These are phyloP conservation scores for Chiroxiphia lanceolata DNA, from an alignment of 2,797 vertebrate species.

Conservation along the genomic window DNA sequence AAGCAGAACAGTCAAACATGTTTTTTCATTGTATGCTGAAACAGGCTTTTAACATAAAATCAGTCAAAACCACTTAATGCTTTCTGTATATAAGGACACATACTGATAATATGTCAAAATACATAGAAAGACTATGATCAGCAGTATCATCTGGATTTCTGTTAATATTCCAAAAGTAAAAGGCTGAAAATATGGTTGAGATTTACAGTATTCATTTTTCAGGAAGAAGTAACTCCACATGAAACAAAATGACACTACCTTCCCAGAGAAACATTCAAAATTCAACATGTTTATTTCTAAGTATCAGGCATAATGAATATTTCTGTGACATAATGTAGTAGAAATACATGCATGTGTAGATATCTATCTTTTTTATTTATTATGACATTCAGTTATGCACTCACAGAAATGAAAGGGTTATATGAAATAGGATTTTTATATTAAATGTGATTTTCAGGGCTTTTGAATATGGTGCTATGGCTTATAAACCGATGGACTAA, in stretches of 20 bases:
- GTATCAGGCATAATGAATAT: background rate
- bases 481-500: background rate
- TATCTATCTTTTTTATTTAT: background rate
- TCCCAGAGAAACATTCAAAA: slow-evolving; percentile 13
- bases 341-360: background rate
- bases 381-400: background rate
- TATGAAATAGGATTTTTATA: background rate
- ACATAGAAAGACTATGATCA: background rate
- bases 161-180: background rate
- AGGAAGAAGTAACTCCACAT: slow-evolving; percentile 5
- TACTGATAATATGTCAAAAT: background rate
- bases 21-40: background rate
- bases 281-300: background rate
- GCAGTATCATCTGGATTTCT: background rate
- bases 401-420: background rate
- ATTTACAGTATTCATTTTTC: slow-evolving; percentile 1
- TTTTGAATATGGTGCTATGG: background rate
- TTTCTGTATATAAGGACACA: background rate
- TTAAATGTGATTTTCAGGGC: background rate
- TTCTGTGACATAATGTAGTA: background rate
- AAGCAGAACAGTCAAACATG: background rate
- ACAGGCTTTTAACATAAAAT: background rate
- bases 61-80: background rate
- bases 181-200: background rate
- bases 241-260: background rate